Conservation (phyloP, 2,113 vertebrate species). For the Megaceryle maxima region DNA sequence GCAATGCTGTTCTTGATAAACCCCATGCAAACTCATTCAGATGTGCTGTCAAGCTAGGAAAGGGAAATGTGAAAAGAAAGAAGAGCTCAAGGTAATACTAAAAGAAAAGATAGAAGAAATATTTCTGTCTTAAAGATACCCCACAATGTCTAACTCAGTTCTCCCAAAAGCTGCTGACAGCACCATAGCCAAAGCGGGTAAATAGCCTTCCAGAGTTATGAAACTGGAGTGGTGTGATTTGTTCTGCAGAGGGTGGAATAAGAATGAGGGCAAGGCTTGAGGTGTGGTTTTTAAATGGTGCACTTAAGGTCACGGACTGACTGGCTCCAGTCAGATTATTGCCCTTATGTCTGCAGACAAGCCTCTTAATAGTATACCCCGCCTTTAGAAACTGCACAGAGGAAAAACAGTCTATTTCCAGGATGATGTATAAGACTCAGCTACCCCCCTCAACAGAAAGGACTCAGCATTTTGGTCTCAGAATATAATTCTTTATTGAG, state of each 20-base stretch:
- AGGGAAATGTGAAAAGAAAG: not conserved
- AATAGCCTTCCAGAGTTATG: not conserved
- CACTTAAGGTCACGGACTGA: conserved; percentile 57
- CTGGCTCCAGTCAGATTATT: conserved; percentile 68
- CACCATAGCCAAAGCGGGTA: not conserved
- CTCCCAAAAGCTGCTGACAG: not conserved
- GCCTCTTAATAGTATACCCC: conserved; percentile 1
- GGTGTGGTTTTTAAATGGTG: conserved; percentile 60
- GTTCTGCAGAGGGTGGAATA: conserved; percentile 58
- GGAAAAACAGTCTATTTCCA: not conserved
- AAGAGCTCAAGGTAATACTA: not conserved
- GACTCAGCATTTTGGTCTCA: not conserved
- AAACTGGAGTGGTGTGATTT: conserved; percentile 37
- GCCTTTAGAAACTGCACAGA: not conserved
- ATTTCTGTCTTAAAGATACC: not conserved
- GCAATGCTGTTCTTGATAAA: conserved; percentile 26
- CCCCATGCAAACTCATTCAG: not conserved
- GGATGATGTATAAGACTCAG: not conserved
- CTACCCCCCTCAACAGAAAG: not conserved
- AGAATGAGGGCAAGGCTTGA: conserved; percentile 51
- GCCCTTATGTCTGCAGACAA: conserved; percentile 54
- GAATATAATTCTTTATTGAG: not conserved
- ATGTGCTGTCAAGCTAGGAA: not conserved
- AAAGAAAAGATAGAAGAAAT: not conserved
- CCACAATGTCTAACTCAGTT: not conserved